Evolutionary conservation across 1,140 invertebrate genomes (phyloP).

Genomic region (Lasaia peninsularis): DNA sequence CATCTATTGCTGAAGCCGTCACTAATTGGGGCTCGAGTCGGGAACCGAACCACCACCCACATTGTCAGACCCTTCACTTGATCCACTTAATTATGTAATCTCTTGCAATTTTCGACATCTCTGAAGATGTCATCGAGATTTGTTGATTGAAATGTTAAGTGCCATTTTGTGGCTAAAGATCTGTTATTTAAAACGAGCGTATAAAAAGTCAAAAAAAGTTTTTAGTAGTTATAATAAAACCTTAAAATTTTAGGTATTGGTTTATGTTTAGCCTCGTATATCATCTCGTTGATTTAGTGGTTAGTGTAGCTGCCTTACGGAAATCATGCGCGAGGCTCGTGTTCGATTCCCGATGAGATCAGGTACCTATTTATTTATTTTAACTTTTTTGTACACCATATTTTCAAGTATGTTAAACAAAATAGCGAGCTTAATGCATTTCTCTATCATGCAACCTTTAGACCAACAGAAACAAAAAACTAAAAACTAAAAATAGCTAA

Average conservation of each 20-base stretch:
- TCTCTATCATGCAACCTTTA: no score
- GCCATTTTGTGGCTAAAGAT: slow-evolving; percentile 4
- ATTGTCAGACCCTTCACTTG: slow-evolving; percentile 18
- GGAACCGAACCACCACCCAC: slow-evolving; percentile 18
- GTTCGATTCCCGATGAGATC: no score
- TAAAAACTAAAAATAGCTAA: no score
- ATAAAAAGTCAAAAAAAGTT: background rate
- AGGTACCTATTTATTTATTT: no score
- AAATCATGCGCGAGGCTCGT: no score
- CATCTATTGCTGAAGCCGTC: slow-evolving; percentile 26
- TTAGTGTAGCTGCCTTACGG: no score
- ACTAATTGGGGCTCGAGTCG: slow-evolving; percentile 33
- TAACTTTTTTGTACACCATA: no score
- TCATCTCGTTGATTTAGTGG: no score
- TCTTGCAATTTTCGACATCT: slow-evolving; percentile 28
- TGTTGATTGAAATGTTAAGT: slow-evolving; percentile 16
- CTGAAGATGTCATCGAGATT: slow-evolving; percentile 26
- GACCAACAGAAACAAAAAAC: no score
- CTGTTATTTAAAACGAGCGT: background rate
- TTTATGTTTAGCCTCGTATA: no score
- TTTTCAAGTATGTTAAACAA: no score
- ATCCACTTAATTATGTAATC: slow-evolving; percentile 42
- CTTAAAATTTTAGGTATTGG: background rate
- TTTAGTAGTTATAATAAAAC: background rate
- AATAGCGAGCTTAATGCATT: no score